A percentile compares a stretch with the other conserved stretches of the same genome.
These are phyloP conservation scores for Balanococcus diminutus DNA, from an alignment of 2,888 invertebrate species.

Conservation along the genomic window DNA sequence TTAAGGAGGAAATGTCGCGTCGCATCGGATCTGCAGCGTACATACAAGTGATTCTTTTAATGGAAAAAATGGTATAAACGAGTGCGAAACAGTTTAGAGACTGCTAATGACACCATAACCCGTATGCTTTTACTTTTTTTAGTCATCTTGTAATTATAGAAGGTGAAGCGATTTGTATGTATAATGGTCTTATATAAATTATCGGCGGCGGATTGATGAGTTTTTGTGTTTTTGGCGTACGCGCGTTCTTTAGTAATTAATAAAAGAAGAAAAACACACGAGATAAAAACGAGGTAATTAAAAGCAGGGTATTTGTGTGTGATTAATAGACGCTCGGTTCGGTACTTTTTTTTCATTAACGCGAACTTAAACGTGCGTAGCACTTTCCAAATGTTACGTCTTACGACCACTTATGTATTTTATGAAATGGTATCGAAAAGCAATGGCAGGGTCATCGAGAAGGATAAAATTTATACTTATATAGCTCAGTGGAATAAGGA, in stretches of 20 bases:
- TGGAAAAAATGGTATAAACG: neutral
- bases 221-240: neutral
- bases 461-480: no score
- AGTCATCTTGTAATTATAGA: neutral
- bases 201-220: neutral
- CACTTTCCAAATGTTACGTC: neutral
- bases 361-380: neutral
- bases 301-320: neutral
- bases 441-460: no score
- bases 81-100: neutral
- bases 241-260: constrained; percentile 4
- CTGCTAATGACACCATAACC: constrained; percentile 20
- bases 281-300: constrained; percentile 21
- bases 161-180: constrained; percentile 14
- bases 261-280: neutral
- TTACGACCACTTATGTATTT: neutral
- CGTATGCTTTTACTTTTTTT: constrained; percentile 35
- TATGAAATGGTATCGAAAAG: no score
- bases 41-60: neutral
- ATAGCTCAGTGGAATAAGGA: no score
- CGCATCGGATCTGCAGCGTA: neutral
- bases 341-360: neutral
- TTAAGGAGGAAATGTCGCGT: neutral
- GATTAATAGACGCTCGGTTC: neutral
- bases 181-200: constrained; percentile 22